phyloP scores from a whole-genome alignment of 2,888 invertebrate genomes.

The Dasypogon diadema region DNA sequence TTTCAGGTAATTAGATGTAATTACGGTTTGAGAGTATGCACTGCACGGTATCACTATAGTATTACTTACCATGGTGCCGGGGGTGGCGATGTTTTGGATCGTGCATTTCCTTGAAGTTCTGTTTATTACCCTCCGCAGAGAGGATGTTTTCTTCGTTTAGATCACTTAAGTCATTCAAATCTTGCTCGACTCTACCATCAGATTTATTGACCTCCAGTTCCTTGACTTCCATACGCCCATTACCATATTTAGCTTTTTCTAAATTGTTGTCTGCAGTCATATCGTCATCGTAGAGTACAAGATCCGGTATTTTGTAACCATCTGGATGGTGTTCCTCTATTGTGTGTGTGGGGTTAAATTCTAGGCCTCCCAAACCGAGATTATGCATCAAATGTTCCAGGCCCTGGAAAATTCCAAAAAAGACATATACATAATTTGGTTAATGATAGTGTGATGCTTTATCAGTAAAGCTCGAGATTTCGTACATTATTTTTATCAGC shows the following conservation, averaged over 20 bases:
- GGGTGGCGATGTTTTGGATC: conserved; percentile 67
- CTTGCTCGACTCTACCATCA: conserved; percentile 3
- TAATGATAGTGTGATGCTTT: too few species aligned
- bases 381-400: conserved; percentile 77
- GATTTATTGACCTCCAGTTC: background rate
- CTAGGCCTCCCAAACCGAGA: conserved; percentile 75
- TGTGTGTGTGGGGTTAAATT: conserved; percentile 69
- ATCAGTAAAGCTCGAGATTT: too few species aligned
- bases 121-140: background rate
- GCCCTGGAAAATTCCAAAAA: conserved; percentile 69
- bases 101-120: conserved; percentile 65
- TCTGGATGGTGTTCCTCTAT: conserved; percentile 65
- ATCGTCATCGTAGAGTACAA: conserved; percentile 42
- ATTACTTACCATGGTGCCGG: conserved; percentile 64
- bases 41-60: background rate
- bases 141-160: background rate
- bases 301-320: conserved; percentile 60
- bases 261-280: background rate
- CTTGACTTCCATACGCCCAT: conserved; percentile 56
- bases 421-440: too few species aligned
- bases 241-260: conserved; percentile 49
- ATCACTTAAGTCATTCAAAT: conserved; percentile 26
- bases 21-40: background rate
- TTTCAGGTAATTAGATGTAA: conserved; percentile 31
- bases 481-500: too few species aligned